phyloP scores from a whole-genome alignment of 2,888 invertebrate genomes.

The Miltochrista miniata region DNA sequence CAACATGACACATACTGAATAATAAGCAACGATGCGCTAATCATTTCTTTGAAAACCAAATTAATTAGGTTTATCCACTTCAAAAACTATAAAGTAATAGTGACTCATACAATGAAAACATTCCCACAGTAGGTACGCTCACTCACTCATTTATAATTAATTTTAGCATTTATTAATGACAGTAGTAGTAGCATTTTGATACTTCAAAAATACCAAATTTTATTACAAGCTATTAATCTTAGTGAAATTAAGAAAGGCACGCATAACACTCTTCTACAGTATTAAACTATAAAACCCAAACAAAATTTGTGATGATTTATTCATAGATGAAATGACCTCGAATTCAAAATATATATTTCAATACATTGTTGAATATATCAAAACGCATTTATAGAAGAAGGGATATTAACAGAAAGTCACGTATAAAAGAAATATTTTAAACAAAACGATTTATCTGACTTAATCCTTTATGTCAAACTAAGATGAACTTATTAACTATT shows the following conservation, averaged over 20 bases:
- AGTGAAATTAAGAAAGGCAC: conserved; percentile 24
- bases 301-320: conserved; percentile 29
- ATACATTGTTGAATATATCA: conserved; percentile 37
- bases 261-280: conserved; percentile 24
- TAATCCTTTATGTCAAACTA: conserved; percentile 56
- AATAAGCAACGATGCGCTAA: not conserved
- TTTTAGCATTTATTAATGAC: conserved; percentile 25
- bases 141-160: conserved; percentile 18
- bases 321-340: conserved; percentile 27
- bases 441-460: conserved; percentile 50
- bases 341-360: conserved; percentile 23
- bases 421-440: conserved; percentile 65
- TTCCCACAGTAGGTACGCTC: not conserved
- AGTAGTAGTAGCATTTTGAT: conserved; percentile 26
- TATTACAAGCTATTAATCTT: conserved; percentile 32
- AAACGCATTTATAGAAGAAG: conserved; percentile 39
- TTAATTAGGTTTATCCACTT: not conserved
- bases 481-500: conserved; percentile 32
- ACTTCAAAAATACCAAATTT: conserved; percentile 20
- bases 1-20: not conserved
- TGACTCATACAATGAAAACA: not conserved
- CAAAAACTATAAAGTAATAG: not conserved
- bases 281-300: conserved; percentile 23
- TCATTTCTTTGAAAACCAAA: not conserved
- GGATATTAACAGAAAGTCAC: conserved; percentile 63